These are phyloP conservation scores for Coranthus polyacanthus DNA, from an alignment of 2,797 vertebrate genomes.

Conservation along the genomic window DNA sequence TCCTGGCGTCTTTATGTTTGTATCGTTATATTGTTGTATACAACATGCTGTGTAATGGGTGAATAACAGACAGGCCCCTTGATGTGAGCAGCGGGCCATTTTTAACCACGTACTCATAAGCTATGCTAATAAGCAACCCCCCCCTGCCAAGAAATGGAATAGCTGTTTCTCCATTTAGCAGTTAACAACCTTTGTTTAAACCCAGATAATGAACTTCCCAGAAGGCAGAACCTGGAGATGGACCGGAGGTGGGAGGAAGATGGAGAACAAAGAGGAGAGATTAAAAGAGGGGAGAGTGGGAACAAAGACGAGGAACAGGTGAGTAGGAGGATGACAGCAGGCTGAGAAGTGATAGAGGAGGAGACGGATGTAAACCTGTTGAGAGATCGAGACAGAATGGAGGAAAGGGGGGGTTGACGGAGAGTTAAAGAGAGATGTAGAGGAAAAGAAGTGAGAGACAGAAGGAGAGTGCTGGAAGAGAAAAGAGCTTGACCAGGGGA, in stretches of 20 bases:
- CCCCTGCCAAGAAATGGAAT: constrained; percentile 36
- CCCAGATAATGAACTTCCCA: constrained; percentile 39
- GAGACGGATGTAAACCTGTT: constrained; percentile 16
- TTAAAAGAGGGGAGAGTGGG: constrained; percentile 12
- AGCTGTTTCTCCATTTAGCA: constrained; percentile 5
- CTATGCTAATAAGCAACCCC: constrained; percentile 53
- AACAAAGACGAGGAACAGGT: constrained; percentile 5
- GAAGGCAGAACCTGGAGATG: constrained; percentile 28
- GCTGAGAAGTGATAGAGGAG: constrained; percentile 6
- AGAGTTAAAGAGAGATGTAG: constrained; percentile 8
- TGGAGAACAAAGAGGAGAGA: constrained; percentile 5
- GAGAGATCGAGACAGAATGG: constrained; percentile 14
- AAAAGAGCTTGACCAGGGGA: constrained; percentile 5
- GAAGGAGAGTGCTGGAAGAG: constrained; percentile 21
- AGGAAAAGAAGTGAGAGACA: constrained; percentile 10
- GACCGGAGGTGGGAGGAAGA: constrained; percentile 27
- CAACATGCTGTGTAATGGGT: constrained; percentile 32
- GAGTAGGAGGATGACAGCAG: constrained; percentile 25
- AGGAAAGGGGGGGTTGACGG: constrained; percentile 5
- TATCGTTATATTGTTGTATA: constrained; percentile 7
- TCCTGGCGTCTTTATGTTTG: neutral
- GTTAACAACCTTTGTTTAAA: constrained; percentile 58
- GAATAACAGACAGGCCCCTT: constrained; percentile 44
- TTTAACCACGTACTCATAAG: constrained; percentile 40
- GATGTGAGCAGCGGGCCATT: constrained; percentile 42